Evolutionary conservation across 2,113 vertebrate species (phyloP), one percentile per base, ranked within the genome.

Genomic region (Cheirogaleus medius): DNA sequence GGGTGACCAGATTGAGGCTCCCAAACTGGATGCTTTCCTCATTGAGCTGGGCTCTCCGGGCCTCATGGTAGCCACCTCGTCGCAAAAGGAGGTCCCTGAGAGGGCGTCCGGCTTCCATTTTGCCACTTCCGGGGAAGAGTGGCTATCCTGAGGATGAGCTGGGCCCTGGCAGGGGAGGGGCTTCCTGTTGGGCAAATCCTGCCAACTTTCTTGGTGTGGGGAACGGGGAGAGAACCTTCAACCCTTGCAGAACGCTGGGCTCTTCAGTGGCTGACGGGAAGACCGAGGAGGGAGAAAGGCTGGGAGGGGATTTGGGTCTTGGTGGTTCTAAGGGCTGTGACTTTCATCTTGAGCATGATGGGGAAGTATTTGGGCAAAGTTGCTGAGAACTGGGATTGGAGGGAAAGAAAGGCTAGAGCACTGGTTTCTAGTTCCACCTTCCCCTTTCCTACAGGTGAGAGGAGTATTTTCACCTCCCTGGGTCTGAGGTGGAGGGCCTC

Each of bases 281-380:
- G 44, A 10, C 58, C 0, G 23, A 34, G 13, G 25, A 27, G 1
- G 5, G 23, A 47, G 20, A 10, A 15, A 39, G 80, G 1, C 1
- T 0, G 66, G 39, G 37, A 44, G 42, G 17, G 2, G 7, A 0
- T 23, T 18, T 29, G 29, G 49, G 52, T 17, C 73, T 29, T 3
- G n/a, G 85, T 34, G 1, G 13, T 5, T 29, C 5, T 14, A 34
- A 27, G 27, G 63, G 3, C 27, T 29, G 78, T 14, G 78, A n/a
- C 60, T 64, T 68, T 63, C 34, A 2, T 54, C 52, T 56, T 47
- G 84, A 66, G 54, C 23, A 32, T 10, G 2, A 64, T 1, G 49
- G 58, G 47, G 27, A 52, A 5, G 73, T 6, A 27, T 25, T 8
- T 60, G 42, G 52, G 23, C 34, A 83, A 32, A 73, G 77, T 0